These are phyloP conservation scores for Anguilla pacifica DNA, from an alignment of 2,797 vertebrate genomes.

Conservation along the genomic window DNA sequence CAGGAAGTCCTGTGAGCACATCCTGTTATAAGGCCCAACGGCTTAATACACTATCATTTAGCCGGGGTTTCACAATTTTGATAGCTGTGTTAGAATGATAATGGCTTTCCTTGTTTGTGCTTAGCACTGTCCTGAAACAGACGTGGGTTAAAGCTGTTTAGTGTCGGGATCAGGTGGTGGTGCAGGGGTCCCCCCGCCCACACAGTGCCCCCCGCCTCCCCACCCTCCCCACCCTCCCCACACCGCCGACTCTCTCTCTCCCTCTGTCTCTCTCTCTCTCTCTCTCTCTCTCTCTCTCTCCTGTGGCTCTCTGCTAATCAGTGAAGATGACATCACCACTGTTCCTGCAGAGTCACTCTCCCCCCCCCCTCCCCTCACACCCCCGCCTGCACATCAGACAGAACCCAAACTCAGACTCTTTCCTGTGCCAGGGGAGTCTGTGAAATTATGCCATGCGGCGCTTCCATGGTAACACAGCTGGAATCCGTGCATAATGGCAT, in stretches of 20 bases:
- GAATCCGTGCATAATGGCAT: not conserved
- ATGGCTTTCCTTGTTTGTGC: no score
- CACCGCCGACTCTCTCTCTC: not conserved
- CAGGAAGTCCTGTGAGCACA: no score
- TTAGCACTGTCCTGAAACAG: no score
- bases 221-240: not conserved
- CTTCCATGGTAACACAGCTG: not conserved
- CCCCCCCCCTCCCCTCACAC: not conserved
- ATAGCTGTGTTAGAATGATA: no score
- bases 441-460: not conserved
- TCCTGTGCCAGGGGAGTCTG: not conserved
- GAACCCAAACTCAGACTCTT: not conserved
- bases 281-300: not conserved
- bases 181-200: no score
- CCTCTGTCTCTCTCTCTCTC: no score
- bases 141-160: not conserved
- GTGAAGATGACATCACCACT: not conserved
- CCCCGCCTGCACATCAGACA: not conserved
- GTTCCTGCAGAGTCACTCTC: conserved; percentile 1
- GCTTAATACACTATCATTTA: no score
- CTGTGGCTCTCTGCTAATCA: not conserved
- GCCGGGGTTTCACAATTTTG: no score
- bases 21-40: no score
- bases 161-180: not conserved
- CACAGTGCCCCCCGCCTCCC: no score